Evolutionary conservation across 2,888 invertebrate genomes (phyloP).

Genomic region (Hemaris fuciformis): DNA sequence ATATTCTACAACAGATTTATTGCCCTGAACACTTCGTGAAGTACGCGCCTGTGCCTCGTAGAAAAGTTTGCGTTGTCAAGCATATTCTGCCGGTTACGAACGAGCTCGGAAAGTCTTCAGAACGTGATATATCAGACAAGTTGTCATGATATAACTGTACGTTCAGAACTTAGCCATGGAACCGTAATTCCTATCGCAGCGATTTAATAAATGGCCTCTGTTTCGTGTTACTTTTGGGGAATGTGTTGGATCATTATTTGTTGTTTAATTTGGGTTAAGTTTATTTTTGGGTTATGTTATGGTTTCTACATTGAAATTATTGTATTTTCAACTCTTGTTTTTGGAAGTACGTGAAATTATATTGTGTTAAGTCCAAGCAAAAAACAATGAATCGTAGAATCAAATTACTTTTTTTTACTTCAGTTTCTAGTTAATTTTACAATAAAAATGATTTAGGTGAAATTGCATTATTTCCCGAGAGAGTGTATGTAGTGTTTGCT

Average conservation of each 20-base stretch:
- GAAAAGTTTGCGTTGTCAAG: conserved; percentile 5
- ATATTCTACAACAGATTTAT: not conserved
- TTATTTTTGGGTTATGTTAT: no score
- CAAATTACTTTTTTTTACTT: no score
- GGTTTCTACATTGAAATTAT: no score
- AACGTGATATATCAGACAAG: conserved; percentile 1
- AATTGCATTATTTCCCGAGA: no score
- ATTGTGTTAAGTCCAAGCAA: no score
- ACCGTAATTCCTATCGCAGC: not conserved
- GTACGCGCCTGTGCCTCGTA: not conserved
- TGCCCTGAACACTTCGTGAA: not conserved
- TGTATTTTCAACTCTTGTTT: no score
- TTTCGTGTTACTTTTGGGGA: not conserved
- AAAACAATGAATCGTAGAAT: no score
- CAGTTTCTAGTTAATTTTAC: no score
- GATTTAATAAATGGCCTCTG: not conserved
- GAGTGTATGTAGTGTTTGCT: no score
- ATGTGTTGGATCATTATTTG: not conserved
- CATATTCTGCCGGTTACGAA: conserved; percentile 9
- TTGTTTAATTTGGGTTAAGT: not conserved
- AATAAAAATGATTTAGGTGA: no score
- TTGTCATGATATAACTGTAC: not conserved
- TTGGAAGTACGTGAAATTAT: no score
- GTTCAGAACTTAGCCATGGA: not conserved
- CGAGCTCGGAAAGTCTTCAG: not conserved